Evolutionary conservation across 2,888 invertebrate species (phyloP).

Genomic region (Proisotoma minuta): DNA sequence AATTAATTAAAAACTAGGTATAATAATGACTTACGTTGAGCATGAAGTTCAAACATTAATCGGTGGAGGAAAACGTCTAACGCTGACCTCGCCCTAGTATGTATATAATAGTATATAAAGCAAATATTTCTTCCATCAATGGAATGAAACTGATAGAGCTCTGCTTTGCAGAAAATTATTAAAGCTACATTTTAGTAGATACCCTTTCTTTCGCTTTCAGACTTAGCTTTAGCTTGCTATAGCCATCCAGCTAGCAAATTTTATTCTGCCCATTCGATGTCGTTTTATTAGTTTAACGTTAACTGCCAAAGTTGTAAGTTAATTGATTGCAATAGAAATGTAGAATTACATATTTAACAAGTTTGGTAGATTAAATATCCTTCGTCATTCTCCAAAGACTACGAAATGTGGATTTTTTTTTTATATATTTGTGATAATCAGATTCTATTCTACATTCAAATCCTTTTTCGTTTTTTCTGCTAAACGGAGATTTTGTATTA

Average conservation of each 20-base stretch:
- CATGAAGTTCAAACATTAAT: conserved; percentile 31
- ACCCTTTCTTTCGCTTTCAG: too few species aligned
- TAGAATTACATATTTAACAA: not conserved
- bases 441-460: conserved; percentile 6
- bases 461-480: not conserved
- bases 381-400: not conserved
- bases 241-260: too few species aligned
- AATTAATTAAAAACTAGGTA: not conserved
- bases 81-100: too few species aligned
- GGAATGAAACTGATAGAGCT: too few species aligned
- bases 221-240: too few species aligned
- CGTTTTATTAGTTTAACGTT: conserved; percentile 1
- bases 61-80: not conserved
- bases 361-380: not conserved
- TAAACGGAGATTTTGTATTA: conserved; percentile 1
- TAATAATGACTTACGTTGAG: conserved; percentile 36
- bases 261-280: too few species aligned
- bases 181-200: too few species aligned
- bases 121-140: too few species aligned
- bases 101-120: too few species aligned
- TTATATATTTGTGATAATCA: too few species aligned
- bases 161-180: too few species aligned
- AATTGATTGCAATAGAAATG: conserved; percentile 1
- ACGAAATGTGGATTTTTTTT: too few species aligned
- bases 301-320: not conserved